Conservation (phyloP, 2,113 vertebrate species). For the Podiceps cristatus region DNA sequence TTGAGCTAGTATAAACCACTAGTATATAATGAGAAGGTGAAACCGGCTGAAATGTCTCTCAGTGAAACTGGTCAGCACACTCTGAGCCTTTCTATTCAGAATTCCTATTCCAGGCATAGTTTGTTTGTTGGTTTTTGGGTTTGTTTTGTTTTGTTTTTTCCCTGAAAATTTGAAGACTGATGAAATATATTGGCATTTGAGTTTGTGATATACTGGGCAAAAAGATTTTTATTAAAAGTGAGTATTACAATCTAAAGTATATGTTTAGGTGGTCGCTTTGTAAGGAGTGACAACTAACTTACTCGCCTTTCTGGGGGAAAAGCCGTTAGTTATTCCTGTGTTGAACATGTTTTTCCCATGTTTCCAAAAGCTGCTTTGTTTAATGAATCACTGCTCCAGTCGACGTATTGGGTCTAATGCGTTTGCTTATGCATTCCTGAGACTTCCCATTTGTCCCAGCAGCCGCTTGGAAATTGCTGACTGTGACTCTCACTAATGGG, state of each 20-base stretch:
- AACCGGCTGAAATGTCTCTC: not conserved
- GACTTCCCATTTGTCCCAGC: not conserved
- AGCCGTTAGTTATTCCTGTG: not conserved
- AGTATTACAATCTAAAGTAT: not conserved
- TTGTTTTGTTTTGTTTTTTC: not conserved
- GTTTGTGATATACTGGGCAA: not conserved
- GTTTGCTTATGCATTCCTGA: constrained; percentile 25
- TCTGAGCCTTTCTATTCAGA: not conserved
- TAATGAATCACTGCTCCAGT: not conserved
- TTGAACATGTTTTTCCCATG: not conserved
- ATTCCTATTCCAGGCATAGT: not conserved
- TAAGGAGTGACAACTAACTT: not conserved
- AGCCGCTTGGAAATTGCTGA: not conserved
- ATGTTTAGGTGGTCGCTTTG: not conserved
- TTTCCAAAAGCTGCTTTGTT: not conserved
- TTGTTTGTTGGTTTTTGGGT: not conserved
- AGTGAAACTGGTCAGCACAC: fast-evolving
- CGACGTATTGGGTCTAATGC: not conserved
- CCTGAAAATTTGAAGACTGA: not conserved
- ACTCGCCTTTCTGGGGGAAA: not conserved
- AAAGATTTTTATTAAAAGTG: not conserved
- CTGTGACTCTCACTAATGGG: not conserved
- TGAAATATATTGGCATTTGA: not conserved
- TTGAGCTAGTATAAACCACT: not conserved
- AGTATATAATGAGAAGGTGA: not conserved